phyloP scores from a whole-genome alignment of 2,888 invertebrate genomes.

The Apeira syringaria region DNA sequence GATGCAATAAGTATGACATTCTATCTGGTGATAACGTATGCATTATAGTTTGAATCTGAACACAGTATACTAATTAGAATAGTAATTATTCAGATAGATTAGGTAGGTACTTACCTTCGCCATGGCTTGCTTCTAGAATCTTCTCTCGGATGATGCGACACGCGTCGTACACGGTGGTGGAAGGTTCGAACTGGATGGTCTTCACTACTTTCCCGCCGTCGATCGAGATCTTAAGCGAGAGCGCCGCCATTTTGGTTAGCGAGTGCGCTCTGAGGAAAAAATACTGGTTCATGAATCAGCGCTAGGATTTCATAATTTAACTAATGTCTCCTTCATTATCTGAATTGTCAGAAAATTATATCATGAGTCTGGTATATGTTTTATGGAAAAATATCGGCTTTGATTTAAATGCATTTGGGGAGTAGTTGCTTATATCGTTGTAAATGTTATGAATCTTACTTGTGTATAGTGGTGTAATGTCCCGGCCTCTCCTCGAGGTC shows the following conservation, averaged over 20 bases:
- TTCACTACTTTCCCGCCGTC: conserved; percentile 96
- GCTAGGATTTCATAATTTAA: no score
- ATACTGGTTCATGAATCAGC: background rate
- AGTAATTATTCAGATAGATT: background rate
- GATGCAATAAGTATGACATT: no score
- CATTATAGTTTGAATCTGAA: no score
- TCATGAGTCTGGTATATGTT: no score
- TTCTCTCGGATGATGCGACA: conserved; percentile 98
- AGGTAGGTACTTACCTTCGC: conserved; percentile 90
- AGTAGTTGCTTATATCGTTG: no score
- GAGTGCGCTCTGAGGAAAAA: conserved; percentile 59
- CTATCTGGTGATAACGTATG: no score
- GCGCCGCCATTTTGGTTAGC: conserved; percentile 84
- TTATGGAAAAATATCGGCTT: no score
- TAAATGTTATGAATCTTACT: no score
- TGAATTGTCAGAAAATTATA: no score
- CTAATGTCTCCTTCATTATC: no score
- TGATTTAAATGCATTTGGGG: no score
- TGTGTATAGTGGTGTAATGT: conserved; percentile 63
- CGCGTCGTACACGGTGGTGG: conserved; percentile 97
- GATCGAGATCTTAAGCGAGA: conserved; percentile 94
- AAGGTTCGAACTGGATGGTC: conserved; percentile 98
- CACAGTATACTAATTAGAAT: no score
- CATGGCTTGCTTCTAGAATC: conserved; percentile 94
- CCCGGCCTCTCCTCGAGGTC: conserved; percentile 48